Conservation (phyloP, 2,888 invertebrate species). For the Autographa gamma region DNA sequence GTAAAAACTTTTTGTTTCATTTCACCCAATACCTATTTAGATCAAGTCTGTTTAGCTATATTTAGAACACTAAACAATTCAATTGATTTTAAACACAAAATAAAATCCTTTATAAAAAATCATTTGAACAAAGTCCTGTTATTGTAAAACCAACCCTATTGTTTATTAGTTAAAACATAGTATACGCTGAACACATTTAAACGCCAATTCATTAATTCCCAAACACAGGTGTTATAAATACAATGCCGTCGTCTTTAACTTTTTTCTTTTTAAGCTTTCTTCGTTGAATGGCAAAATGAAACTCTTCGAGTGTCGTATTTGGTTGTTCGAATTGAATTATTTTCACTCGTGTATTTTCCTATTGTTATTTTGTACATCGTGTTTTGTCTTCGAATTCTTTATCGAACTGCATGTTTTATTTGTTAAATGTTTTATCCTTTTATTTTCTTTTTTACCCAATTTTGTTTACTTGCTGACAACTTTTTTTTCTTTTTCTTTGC, state of each 20-base stretch:
- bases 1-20: no score
- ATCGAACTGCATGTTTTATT: not conserved
- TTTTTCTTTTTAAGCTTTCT: not conserved
- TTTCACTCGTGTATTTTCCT: not conserved
- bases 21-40: no score
- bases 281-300: not conserved
- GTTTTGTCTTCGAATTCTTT: not conserved
- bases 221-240: not conserved
- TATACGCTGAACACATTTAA: not conserved
- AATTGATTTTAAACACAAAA: no score
- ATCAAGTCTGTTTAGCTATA: no score
- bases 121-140: not conserved
- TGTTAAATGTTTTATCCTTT: not conserved
- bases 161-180: not conserved
- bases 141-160: not conserved
- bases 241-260: not conserved
- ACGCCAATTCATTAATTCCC: not conserved
- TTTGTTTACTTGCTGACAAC: no score
- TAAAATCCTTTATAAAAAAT: no score
- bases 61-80: no score
- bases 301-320: constrained; percentile 3
- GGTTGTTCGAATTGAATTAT: not conserved
- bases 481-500: no score
- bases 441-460: no score
- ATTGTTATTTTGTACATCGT: not conserved